Evolutionary conservation across 2,888 invertebrate genomes (phyloP).

Genomic region (Dynastes maya): DNA sequence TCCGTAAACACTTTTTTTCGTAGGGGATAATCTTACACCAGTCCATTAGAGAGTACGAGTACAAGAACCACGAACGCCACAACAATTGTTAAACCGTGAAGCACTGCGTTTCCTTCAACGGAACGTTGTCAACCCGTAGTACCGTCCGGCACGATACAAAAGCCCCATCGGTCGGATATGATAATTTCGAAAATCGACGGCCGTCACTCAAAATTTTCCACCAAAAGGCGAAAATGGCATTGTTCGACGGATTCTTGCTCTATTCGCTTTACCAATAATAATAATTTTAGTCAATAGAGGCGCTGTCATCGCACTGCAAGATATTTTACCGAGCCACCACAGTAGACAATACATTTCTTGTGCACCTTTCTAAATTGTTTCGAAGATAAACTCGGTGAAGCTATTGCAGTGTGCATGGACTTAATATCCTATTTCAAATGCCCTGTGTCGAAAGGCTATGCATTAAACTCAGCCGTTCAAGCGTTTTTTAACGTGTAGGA

Average conservation of each 20-base stretch:
- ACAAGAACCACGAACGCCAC: slow-evolving; percentile 34
- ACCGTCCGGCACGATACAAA: slow-evolving; percentile 3
- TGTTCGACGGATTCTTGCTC: slow-evolving; percentile 54
- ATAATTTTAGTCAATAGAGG: slow-evolving; percentile 59
- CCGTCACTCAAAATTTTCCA: slow-evolving; percentile 38
- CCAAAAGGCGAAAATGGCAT: slow-evolving; percentile 52
- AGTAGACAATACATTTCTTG: slow-evolving; percentile 49
- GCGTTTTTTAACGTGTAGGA: slow-evolving; percentile 33
- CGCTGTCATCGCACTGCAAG: slow-evolving; percentile 57
- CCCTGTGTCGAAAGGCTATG: slow-evolving; percentile 33
- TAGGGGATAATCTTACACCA: slow-evolving; percentile 10
- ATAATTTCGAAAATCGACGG: slow-evolving; percentile 29
- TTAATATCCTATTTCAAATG: slow-evolving; percentile 45
- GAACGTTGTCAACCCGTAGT: slow-evolving; percentile 16
- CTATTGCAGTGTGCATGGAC: slow-evolving; percentile 44
- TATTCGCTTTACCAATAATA: slow-evolving; percentile 58
- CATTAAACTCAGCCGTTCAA: slow-evolving; percentile 25
- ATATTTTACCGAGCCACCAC: slow-evolving; percentile 42
- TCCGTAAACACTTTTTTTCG: slow-evolving; percentile 24
- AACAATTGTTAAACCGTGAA: slow-evolving; percentile 29
- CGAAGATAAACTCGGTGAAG: slow-evolving; percentile 33
- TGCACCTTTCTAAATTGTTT: slow-evolving; percentile 41
- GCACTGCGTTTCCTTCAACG: slow-evolving; percentile 4
- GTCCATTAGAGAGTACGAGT: slow-evolving; percentile 1
- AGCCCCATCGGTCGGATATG: background rate